phyloP scores from a whole-genome alignment of 2,113 vertebrate species.

The Mobula birostris region DNA sequence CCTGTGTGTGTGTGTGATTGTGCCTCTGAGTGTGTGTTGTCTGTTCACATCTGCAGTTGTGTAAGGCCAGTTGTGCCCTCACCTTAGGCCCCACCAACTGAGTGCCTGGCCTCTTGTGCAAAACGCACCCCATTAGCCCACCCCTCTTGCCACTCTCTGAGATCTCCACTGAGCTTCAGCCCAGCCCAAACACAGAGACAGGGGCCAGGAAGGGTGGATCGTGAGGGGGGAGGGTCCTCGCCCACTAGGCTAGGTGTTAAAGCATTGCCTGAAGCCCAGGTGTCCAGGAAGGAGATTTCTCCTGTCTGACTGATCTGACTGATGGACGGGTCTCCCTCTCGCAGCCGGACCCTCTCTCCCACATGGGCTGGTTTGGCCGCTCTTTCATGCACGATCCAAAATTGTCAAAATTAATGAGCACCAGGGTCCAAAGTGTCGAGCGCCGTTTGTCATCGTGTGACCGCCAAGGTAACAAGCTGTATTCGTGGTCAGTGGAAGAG shows the following conservation, averaged over 20 bases:
- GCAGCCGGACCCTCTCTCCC: neutral
- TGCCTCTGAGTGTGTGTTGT: too few species aligned
- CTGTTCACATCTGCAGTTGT: too few species aligned
- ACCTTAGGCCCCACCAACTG: too few species aligned
- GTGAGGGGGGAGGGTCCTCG: too few species aligned
- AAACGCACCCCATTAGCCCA: too few species aligned
- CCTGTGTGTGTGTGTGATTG: neutral
- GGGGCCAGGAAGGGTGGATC: too few species aligned
- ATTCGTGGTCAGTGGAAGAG: too few species aligned
- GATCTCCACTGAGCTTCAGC: too few species aligned
- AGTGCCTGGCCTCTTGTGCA: too few species aligned
- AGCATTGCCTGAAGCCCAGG: neutral
- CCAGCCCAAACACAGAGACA: too few species aligned
- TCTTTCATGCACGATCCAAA: neutral
- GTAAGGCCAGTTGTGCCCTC: too few species aligned
- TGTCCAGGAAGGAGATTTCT: neutral
- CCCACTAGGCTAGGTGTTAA: neutral
- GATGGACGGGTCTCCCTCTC: neutral
- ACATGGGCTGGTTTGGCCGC: neutral
- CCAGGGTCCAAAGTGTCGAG: slow-evolving; percentile 9
- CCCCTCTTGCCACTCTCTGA: too few species aligned
- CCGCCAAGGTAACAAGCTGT: neutral
- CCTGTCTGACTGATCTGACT: neutral
- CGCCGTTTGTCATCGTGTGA: neutral
- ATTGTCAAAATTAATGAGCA: neutral